Evolutionary conservation across 2,113 vertebrate genomes (phyloP).

Genomic region (Lagopus leucura): DNA sequence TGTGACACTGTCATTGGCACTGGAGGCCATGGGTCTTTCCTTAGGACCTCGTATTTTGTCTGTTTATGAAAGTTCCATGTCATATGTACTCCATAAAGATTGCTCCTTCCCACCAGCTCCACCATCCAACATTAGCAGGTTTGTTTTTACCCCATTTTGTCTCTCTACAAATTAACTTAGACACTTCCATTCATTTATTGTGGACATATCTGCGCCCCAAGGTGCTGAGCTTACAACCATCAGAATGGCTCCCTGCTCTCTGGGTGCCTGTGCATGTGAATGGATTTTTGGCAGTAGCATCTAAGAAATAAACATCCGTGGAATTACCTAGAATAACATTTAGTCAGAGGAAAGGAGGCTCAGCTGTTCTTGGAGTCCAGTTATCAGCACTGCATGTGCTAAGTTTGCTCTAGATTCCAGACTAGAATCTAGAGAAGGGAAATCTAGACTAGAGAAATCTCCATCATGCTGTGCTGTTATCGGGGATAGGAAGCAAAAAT

Average conservation of each 20-base stretch:
- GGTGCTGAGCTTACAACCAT: background rate
- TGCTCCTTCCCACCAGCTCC: background rate
- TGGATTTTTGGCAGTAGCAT: background rate
- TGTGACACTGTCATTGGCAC: accelerated
- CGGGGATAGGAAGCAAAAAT: conserved; percentile 1
- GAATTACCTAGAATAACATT: background rate
- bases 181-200: background rate
- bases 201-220: background rate
- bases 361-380: background rate
- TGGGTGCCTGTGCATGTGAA: background rate
- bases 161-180: background rate
- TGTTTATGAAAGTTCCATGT: background rate
- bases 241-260: background rate
- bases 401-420: background rate
- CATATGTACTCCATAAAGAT: background rate
- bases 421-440: background rate
- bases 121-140: background rate
- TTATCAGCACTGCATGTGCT: accelerated
- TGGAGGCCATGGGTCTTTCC: accelerated
- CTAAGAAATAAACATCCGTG: background rate
- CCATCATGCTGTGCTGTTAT: conserved; percentile 8
- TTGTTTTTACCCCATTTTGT: background rate
- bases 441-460: background rate
- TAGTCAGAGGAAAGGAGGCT: conserved; percentile 7
- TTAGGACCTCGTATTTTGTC: background rate